Evolutionary conservation across 2,888 invertebrate species (phyloP).

Genomic region (Leptinotarsa tumamoca): DNA sequence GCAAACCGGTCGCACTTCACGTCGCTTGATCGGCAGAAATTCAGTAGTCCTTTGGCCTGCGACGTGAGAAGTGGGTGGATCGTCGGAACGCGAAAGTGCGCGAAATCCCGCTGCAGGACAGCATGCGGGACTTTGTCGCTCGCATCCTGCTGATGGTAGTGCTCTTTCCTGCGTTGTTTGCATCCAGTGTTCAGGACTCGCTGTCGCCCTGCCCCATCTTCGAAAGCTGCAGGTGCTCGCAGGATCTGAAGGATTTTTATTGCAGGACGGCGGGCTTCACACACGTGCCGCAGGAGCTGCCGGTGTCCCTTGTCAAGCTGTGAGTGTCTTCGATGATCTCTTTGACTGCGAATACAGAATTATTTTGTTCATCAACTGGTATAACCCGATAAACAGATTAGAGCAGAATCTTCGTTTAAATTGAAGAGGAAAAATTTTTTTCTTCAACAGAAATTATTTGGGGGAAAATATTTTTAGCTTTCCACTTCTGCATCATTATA

Average conservation of each 20-base stretch:
- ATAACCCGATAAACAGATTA: too few relatives aligned
- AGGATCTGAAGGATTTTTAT: slow-evolving; percentile 54
- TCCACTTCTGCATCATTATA: too few relatives aligned
- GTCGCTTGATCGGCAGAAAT: slow-evolving; percentile 29
- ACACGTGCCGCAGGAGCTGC: slow-evolving; percentile 52
- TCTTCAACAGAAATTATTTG: too few relatives aligned
- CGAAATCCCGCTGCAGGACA: slow-evolving; percentile 39
- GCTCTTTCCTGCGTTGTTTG: slow-evolving; percentile 23
- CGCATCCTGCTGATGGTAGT: slow-evolving; percentile 28
- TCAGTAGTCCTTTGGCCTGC: slow-evolving; percentile 49
- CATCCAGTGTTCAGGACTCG: slow-evolving; percentile 41
- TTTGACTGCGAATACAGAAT: background rate
- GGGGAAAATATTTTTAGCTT: too few relatives aligned
- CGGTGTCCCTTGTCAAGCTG: slow-evolving; percentile 54
- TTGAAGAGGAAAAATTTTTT: too few relatives aligned
- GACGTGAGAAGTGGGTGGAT: slow-evolving; percentile 38
- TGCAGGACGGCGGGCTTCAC: slow-evolving; percentile 55
- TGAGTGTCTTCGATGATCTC: slow-evolving; percentile 46
- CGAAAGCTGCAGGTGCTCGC: slow-evolving; percentile 53
- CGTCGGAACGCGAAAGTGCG: slow-evolving; percentile 37
- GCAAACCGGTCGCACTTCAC: slow-evolving; percentile 44
- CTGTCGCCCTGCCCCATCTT: slow-evolving; percentile 47
- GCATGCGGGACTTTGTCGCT: slow-evolving; percentile 43
- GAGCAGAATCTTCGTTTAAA: too few relatives aligned
- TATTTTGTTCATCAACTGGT: background rate